Conservation (phyloP, 2,888 invertebrate species). For the Lasioglossum vierecki region DNA sequence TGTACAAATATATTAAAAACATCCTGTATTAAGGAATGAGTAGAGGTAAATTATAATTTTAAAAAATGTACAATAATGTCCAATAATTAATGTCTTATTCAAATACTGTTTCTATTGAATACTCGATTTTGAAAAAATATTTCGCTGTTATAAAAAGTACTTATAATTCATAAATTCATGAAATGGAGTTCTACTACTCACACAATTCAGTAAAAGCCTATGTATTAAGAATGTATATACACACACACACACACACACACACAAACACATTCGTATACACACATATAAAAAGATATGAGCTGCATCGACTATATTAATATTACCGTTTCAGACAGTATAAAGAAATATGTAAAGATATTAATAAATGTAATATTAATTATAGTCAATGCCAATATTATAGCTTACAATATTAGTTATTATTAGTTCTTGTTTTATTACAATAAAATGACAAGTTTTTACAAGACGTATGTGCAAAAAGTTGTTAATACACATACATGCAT, state of each 20-base stretch:
- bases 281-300: constrained; percentile 23
- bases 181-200: constrained; percentile 40
- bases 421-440: constrained; percentile 45
- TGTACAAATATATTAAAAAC: constrained; percentile 31
- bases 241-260: constrained; percentile 22
- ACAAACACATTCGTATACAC: neutral
- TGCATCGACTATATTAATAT: constrained; percentile 66
- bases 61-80: constrained; percentile 16
- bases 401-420: constrained; percentile 54
- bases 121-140: constrained; percentile 23
- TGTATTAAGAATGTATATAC: constrained; percentile 16
- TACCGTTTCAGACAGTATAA: constrained; percentile 26
- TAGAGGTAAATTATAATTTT: constrained; percentile 19
- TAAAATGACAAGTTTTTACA: constrained; percentile 38
- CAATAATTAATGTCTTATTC: constrained; percentile 15
- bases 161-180: constrained; percentile 50
- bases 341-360: constrained; percentile 52
- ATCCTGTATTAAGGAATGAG: constrained; percentile 21
- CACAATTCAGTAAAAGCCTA: constrained; percentile 11
- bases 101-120: constrained; percentile 26
- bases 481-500: constrained; percentile 34
- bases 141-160: constrained; percentile 51
- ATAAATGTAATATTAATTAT: constrained; percentile 63
- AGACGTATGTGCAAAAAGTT: constrained; percentile 24
- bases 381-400: constrained; percentile 57